Percentiles rank a stretch among this genome's conserved stretches.
These are phyloP conservation scores for Strix occidentalis DNA, from an alignment of 2,797 vertebrate species.

Conservation along the genomic window DNA sequence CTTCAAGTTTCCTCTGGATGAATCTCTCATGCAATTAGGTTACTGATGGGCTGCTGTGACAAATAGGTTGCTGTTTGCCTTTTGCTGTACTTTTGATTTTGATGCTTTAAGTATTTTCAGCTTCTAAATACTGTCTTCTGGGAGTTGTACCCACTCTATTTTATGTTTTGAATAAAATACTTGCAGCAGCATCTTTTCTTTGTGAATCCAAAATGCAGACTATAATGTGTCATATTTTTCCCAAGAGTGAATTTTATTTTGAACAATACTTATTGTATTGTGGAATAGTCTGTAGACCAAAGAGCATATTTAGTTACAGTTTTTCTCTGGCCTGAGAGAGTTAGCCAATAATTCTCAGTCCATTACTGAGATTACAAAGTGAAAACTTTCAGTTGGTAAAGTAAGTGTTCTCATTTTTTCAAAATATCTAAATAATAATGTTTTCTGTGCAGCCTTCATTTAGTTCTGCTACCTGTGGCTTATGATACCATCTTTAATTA, in stretches of 20 bases:
- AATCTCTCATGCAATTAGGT: constrained; percentile 46
- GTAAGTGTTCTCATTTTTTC: background rate
- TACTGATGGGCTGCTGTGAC: constrained; percentile 39
- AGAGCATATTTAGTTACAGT: background rate
- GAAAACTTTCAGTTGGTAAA: background rate
- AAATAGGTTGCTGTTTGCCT: constrained; percentile 46
- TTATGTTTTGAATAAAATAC: constrained; percentile 29
- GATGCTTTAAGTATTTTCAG: constrained; percentile 56
- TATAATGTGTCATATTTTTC: constrained; percentile 11
- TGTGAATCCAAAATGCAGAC: background rate
- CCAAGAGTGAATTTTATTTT: constrained; percentile 9
- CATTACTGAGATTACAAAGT: background rate
- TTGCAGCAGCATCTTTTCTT: constrained; percentile 5
- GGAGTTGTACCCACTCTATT: constrained; percentile 10
- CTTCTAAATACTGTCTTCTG: constrained; percentile 42
- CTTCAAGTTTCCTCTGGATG: constrained; percentile 60
- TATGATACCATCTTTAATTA: background rate
- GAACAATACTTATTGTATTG: background rate
- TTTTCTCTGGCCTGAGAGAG: background rate
- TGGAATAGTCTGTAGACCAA: background rate
- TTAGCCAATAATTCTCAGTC: background rate
- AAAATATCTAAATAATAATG: background rate
- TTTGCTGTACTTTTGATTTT: constrained; percentile 58
- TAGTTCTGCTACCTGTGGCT: background rate
- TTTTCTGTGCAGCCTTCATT: background rate